Evolutionary conservation across 2,888 invertebrate species (phyloP), one percentile per base, ranked within the genome.

Genomic region (Baronia brevicornis): DNA sequence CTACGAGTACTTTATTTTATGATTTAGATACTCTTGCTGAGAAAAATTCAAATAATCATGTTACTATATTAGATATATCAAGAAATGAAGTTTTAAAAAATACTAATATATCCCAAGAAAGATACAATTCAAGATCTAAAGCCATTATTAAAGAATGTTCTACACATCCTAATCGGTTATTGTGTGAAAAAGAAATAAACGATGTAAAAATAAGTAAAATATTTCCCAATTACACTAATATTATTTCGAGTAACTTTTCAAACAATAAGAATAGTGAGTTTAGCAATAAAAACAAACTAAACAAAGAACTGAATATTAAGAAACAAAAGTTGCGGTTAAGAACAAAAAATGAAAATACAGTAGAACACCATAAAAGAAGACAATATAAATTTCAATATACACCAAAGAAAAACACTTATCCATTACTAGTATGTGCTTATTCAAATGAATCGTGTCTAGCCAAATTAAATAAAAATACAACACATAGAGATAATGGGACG

Each of bases 1-100:
- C 80, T 4, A 61, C 60, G 2, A 80, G 79, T 41, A 80, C 78
- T 5, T 50, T 78, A 41, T 82, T 78, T 41, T 80, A 60, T 31
- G 79, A 82, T 51, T 52, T 82, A 32, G 80, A 80, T 38, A 64
- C 67, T 8, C 51, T 77, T 36, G 63, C 62, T 4, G 75, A 71
- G 46, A 62, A 65, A 29, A 69, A 74, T 41, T 80, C 80, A 6
- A 69, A 66, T 39, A 61, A 69, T 41, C 63, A 55, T 43, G 35
- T 67, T 1, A 47, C 59, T 21, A 64, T 66, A 24, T 8, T 58
- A 0, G 54, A 41, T 29, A 9, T 41, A 7, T 61, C 66, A 1
- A 63, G 61, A 36, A 48, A 45, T n/a, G 59, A 61, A 45, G 51
- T 7, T 14, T 30, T 5, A 39, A 38, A 30, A 8, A 22, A n/a